Conservation (phyloP, 2,797 vertebrate genomes). For the Uromys caudimaculatus region DNA sequence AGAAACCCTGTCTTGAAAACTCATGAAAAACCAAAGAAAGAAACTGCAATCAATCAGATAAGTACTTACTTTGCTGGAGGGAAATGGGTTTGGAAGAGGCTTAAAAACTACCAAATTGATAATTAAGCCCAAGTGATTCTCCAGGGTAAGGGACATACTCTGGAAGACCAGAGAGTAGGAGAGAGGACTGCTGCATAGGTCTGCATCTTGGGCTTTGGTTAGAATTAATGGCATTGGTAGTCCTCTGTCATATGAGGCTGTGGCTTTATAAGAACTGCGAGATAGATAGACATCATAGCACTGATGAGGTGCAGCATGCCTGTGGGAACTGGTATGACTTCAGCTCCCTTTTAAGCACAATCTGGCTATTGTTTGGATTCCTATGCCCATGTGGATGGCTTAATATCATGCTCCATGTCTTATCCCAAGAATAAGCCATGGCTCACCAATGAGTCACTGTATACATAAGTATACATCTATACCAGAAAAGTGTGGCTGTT, state of each 20-base stretch:
- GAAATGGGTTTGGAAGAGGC: conserved; percentile 13
- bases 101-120: conserved; percentile 49
- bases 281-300: background rate
- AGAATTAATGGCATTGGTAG: background rate
- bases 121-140: conserved; percentile 49
- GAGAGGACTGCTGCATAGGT: background rate
- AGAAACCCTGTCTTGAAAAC: background rate
- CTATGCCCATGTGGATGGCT: background rate
- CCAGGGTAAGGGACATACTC: background rate
- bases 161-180: conserved; percentile 26
- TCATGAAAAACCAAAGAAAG: background rate
- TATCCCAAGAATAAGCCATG: background rate
- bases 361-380: background rate
- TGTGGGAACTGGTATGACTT: background rate
- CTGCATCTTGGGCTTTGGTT: conserved; percentile 4
- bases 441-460: background rate
- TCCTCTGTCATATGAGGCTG: conserved; percentile 19
- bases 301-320: background rate
- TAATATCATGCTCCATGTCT: conserved; percentile 12
- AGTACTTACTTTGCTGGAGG: conserved; percentile 13
- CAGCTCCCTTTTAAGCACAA: conserved; percentile 1
- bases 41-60: background rate
- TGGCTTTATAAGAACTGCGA: background rate
- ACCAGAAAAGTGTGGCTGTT: conserved; percentile 45
- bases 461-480: conserved; percentile 34